These are phyloP conservation scores for Muscina levida DNA, from an alignment of 2,888 invertebrate genomes.

Conservation along the genomic window DNA sequence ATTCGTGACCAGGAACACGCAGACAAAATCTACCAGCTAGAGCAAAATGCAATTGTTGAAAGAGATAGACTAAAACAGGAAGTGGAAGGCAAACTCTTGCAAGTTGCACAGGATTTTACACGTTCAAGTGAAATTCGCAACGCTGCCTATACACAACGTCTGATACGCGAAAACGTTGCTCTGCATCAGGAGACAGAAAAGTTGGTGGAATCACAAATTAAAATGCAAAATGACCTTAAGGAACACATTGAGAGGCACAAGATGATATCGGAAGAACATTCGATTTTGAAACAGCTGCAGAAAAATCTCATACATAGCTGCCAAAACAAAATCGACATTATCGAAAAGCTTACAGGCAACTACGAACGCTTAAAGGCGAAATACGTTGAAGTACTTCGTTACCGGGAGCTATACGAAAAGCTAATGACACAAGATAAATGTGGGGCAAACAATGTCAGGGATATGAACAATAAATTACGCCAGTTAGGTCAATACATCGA, in stretches of 20 bases:
- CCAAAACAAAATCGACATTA: constrained; percentile 83
- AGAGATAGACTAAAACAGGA: constrained; percentile 91
- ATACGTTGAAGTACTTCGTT: constrained; percentile 78
- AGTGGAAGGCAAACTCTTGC: constrained; percentile 89
- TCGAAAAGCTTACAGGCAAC: constrained; percentile 83
- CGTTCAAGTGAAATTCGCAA: constrained; percentile 92
- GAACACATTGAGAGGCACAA: constrained; percentile 83
- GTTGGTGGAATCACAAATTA: constrained; percentile 84
- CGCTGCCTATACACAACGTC: constrained; percentile 92
- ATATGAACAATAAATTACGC: constrained; percentile 80
- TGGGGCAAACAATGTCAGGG: constrained; percentile 78
- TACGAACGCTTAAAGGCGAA: constrained; percentile 82
- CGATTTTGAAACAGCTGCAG: constrained; percentile 82
- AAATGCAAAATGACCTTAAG: constrained; percentile 83
- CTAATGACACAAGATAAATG: constrained; percentile 78
- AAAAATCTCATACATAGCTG: constrained; percentile 79
- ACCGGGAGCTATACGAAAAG: constrained; percentile 78
- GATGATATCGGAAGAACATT: constrained; percentile 75
- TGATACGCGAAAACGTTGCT: constrained; percentile 91
- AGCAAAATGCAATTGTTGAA: constrained; percentile 77
- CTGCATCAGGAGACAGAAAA: constrained; percentile 88
- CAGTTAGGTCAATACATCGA: constrained; percentile 79
- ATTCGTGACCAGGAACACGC: constrained; percentile 89
- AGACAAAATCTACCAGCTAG: constrained; percentile 87
- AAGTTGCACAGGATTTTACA: constrained; percentile 91